Evolutionary conservation across 2,888 invertebrate genomes (phyloP).

Genomic region (Lasiommata megera): DNA sequence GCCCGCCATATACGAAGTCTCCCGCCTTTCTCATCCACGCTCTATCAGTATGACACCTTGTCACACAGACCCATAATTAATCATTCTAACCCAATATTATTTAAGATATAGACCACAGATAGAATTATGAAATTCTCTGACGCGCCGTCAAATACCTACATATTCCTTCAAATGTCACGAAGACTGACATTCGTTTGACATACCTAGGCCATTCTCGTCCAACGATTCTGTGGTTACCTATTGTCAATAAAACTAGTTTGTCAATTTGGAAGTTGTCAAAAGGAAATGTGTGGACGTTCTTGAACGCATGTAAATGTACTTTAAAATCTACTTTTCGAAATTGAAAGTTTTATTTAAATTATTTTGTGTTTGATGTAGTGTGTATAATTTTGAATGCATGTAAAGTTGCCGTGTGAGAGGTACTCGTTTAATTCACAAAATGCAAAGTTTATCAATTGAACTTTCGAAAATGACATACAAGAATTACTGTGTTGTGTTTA

Average conservation of each 20-base stretch:
- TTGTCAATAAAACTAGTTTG: not conserved
- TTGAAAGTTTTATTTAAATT: conserved; percentile 19
- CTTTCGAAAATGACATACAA: conserved; percentile 60
- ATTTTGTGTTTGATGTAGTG: conserved; percentile 9
- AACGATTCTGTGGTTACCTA: not conserved
- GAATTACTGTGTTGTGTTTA: conserved; percentile 74
- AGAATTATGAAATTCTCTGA: not conserved
- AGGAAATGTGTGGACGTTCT: conserved; percentile 51
- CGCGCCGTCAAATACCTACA: too few species aligned
- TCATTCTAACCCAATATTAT: too few species aligned
- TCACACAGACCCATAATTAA: too few species aligned
- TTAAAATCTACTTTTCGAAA: conserved; percentile 16
- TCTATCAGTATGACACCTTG: too few species aligned
- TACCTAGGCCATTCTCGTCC: not conserved
- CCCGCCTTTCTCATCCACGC: too few species aligned
- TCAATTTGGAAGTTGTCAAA: conserved; percentile 31
- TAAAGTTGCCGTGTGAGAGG: not conserved
- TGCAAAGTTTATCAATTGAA: conserved; percentile 32
- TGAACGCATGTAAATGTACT: conserved; percentile 43
- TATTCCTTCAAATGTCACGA: too few species aligned
- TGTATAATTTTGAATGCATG: conserved; percentile 2
- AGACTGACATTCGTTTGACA: not conserved
- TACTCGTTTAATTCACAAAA: conserved; percentile 11
- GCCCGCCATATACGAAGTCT: too few species aligned
- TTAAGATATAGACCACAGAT: too few species aligned